phyloP scores from a whole-genome alignment of 2,797 vertebrate species.

The Lagocephalus sceleratus region DNA sequence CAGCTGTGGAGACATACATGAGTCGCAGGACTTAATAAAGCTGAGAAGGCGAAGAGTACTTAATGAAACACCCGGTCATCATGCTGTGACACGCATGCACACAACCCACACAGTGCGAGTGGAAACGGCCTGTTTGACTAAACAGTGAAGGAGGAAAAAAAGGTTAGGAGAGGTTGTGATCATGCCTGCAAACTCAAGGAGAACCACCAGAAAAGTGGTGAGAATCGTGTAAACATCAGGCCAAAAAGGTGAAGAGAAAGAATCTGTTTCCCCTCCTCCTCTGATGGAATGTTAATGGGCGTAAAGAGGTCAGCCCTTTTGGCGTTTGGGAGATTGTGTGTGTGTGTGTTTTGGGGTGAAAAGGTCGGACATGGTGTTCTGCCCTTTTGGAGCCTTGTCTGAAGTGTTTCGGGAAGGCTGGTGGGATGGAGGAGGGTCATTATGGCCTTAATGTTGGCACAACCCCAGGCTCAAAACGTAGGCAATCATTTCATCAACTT shows the following conservation, averaged over 20 bases:
- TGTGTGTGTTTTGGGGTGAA: constrained; percentile 49
- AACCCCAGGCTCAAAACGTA: constrained; percentile 1
- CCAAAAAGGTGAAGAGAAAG: constrained; percentile 59
- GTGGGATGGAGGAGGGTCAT: constrained; percentile 35
- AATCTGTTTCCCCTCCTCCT: constrained; percentile 43
- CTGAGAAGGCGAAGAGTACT: constrained; percentile 36
- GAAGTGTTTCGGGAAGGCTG: constrained; percentile 44
- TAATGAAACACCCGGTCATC: constrained; percentile 54
- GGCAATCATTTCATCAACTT: constrained; percentile 25
- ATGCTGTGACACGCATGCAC: constrained; percentile 40
- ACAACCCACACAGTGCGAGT: constrained; percentile 23
- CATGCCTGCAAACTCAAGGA: constrained; percentile 16
- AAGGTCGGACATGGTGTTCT: constrained; percentile 53
- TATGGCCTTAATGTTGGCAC: constrained; percentile 33
- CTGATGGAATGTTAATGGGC: constrained; percentile 70
- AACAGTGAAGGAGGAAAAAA: constrained; percentile 8
- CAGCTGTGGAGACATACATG: constrained; percentile 25
- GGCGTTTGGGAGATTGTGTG: constrained; percentile 33
- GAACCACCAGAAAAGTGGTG: constrained; percentile 11
- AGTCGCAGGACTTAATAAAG: constrained; percentile 52
- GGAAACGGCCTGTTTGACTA: constrained; percentile 21
- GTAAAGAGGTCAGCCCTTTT: constrained; percentile 62
- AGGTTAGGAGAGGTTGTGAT: constrained; percentile 22
- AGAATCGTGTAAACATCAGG: constrained; percentile 1
- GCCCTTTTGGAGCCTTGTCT: constrained; percentile 47